Base-by-base conservation (phyloP, 1,140 invertebrate genomes). In the Euglossa dilemma region DNA sequence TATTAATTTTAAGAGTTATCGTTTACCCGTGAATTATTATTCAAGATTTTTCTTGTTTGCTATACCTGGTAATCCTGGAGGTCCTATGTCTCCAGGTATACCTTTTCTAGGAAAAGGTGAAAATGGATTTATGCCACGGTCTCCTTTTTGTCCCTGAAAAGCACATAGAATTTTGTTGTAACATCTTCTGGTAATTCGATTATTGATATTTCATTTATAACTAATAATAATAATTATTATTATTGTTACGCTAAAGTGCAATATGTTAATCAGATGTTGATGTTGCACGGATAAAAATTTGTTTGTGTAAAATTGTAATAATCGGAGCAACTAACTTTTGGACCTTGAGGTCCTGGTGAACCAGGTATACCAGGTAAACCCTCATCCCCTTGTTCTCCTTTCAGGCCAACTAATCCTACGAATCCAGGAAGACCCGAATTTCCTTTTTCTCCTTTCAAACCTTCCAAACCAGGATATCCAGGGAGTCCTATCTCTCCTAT, bases 351-450 rank as follows among this genome's bases (percentile, higher is more conserved):
- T 67, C 96, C 96, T 63, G 85, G 69, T 16, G 89, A 20, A 66
- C 96, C 96, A 80, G 92, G 92, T 14, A 91, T 78, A 57, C 96
- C 96, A 80, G 91, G 80, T 25, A 93, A 92, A 28, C 96, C 96
- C 7, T 73, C 66, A 7, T 93, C 92, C n/a, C 96, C 96, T 11
- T 81, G 88, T 81, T 93, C 91, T 80, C 96, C 96, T 90, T 95
- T 92, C 1, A 80, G 43, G 52, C 94, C 94, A 45, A 90, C 91
- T 0, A 88, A 3, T 66, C 94, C 94, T 0, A 45, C 25, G 6
- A 86, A 50, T 43, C 93, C 93, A 28, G 70, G 1, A 59, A 72
- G 23, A 43, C 93, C 93, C 8, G 80, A 16, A 0, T 92, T 90
- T 12, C 94, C 94, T 73, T 28, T 82, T 9, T 87, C 28, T 54